phyloP scores from a whole-genome alignment of 2,113 vertebrate species.

The Myiozetetes cayanensis region DNA sequence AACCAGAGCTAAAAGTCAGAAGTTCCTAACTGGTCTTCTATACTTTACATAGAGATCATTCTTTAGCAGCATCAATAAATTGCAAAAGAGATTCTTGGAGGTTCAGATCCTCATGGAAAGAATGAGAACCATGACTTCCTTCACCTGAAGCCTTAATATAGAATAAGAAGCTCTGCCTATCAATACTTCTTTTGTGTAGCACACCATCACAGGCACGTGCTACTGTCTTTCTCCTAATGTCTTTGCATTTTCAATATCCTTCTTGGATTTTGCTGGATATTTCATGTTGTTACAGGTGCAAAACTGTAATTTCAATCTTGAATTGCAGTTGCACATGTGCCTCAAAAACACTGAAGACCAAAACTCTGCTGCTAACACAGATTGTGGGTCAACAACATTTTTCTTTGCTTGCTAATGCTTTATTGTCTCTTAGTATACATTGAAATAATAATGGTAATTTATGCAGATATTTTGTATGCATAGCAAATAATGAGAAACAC shows the following conservation, averaged over 20 bases:
- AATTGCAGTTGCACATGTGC: constrained; percentile 72
- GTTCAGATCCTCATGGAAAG: not conserved
- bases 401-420: constrained; percentile 84
- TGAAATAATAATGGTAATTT: constrained; percentile 89
- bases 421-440: constrained; percentile 85
- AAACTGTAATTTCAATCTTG: constrained; percentile 80
- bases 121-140: not conserved
- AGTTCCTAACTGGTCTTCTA: not conserved
- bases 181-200: not conserved
- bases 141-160: not conserved
- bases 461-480: constrained; percentile 87
- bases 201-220: not conserved
- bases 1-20: not conserved
- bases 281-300: constrained; percentile 84
- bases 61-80: not conserved
- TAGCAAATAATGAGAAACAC: constrained; percentile 90
- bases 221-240: not conserved
- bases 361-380: constrained; percentile 79
- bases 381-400: constrained; percentile 87
- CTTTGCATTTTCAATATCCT: constrained; percentile 55
- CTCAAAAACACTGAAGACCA: constrained; percentile 75
- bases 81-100: not conserved
- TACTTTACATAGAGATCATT: not conserved
- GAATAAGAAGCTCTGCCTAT: not conserved
- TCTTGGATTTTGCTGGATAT: constrained; percentile 66